Conservation (phyloP, 2,113 vertebrate genomes). For the Lamprologus lemairii region DNA sequence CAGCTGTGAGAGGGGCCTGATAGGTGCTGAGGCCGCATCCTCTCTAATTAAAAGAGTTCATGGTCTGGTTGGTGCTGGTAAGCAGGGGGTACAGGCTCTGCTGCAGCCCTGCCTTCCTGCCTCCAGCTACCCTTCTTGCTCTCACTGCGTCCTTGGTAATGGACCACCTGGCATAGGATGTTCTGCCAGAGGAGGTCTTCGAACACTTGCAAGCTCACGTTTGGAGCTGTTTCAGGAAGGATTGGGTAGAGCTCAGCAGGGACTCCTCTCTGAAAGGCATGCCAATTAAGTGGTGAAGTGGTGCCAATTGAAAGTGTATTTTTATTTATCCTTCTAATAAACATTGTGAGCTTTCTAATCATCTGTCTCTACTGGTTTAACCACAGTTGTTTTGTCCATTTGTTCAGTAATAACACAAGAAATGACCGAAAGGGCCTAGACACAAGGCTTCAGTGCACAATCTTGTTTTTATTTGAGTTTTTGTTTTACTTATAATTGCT, state of each 20-base stretch:
- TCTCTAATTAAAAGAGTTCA: constrained; percentile 66
- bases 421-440: constrained; percentile 5
- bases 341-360: constrained; percentile 57
- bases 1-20: constrained; percentile 49
- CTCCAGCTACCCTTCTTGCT: constrained; percentile 21
- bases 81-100: constrained; percentile 40
- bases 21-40: constrained; percentile 63
- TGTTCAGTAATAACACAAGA: constrained; percentile 24
- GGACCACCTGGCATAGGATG: constrained; percentile 57
- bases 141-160: constrained; percentile 52
- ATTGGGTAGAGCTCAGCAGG: constrained; percentile 46
- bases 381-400: constrained; percentile 43
- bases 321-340: constrained; percentile 67
- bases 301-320: constrained; percentile 56
- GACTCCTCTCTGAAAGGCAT: constrained; percentile 49
- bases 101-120: constrained; percentile 23
- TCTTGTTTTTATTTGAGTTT: neutral
- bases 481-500: neutral
- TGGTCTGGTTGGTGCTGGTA: constrained; percentile 55
- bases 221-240: constrained; percentile 52
- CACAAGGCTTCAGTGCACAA: neutral
- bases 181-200: constrained; percentile 46
- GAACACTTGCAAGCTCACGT: constrained; percentile 46
- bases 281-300: constrained; percentile 62
- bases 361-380: constrained; percentile 32